These are phyloP conservation scores for Antechinus flavipes DNA, from an alignment of 2,113 vertebrate genomes.

Conservation along the genomic window DNA sequence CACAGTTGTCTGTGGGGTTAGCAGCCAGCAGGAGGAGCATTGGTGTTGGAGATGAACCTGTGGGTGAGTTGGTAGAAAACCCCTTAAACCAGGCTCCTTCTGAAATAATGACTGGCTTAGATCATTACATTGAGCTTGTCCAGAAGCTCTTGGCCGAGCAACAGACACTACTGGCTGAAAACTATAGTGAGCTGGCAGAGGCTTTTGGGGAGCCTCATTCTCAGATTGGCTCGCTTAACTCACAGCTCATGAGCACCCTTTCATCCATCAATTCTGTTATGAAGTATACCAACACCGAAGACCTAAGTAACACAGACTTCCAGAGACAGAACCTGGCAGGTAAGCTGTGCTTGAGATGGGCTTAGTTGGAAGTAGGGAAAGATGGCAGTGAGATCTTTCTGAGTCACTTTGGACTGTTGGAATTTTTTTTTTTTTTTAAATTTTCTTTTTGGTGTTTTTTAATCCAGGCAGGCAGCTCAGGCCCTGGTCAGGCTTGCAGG, in stretches of 20 bases:
- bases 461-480: neutral
- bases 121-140: conserved; percentile 96
- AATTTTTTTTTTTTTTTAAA: neutral
- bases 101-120: conserved; percentile 85
- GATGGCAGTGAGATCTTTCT: neutral
- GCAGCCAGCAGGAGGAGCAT: conserved; percentile 86
- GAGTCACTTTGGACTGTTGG: neutral
- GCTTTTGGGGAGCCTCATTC: conserved; percentile 95
- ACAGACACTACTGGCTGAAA: conserved; percentile 95
- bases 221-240: conserved; percentile 96
- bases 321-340: conserved; percentile 80
- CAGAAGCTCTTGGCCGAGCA: conserved; percentile 97
- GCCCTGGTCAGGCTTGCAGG: no score
- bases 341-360: conserved; percentile 55
- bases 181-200: conserved; percentile 95
- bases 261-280: conserved; percentile 95
- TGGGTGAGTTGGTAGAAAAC: conserved; percentile 74
- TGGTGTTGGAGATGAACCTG: conserved; percentile 90
- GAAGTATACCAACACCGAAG: conserved; percentile 91
- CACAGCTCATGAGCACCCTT: conserved; percentile 94
- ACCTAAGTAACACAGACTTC: conserved; percentile 84
- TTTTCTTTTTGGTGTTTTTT: neutral
- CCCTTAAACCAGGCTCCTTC: conserved; percentile 62
- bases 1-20: conserved; percentile 74
- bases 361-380: neutral